phyloP scores from a whole-genome alignment of 2,888 invertebrate genomes.

The Metallyticus violacea region DNA sequence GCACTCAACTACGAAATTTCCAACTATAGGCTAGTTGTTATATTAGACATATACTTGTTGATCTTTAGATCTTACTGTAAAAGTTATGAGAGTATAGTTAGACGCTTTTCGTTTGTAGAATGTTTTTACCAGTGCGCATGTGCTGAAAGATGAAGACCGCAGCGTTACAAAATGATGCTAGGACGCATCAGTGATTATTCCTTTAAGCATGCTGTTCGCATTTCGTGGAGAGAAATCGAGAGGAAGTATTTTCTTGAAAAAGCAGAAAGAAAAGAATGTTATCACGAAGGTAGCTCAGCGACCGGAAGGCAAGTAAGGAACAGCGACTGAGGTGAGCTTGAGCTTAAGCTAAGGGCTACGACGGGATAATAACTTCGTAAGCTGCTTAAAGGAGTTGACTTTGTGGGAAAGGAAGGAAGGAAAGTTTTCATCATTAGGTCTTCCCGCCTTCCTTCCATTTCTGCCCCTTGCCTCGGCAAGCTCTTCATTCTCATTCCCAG shows the following conservation, averaged over 20 bases:
- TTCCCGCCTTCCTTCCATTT: neutral
- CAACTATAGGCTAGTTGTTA: too few relatives aligned
- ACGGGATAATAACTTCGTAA: constrained; percentile 30
- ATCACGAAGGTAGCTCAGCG: neutral
- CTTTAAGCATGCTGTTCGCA: neutral
- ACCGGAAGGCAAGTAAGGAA: too few relatives aligned
- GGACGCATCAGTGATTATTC: neutral
- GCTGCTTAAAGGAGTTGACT: constrained; percentile 32
- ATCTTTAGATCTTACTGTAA: too few relatives aligned
- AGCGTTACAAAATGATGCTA: too few relatives aligned
- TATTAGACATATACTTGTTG: too few relatives aligned
- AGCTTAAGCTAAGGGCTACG: constrained; percentile 13
- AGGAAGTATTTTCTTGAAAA: neutral
- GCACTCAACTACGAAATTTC: too few relatives aligned
- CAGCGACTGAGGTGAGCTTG: neutral
- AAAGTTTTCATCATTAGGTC: constrained; percentile 30
- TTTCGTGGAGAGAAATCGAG: neutral
- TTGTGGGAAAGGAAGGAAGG: constrained; percentile 20
- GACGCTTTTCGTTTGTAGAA: too few relatives aligned
- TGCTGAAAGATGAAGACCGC: too few relatives aligned
- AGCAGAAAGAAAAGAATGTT: neutral
- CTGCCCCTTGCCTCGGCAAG: neutral
- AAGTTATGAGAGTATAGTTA: too few relatives aligned
- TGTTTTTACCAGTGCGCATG: too few relatives aligned
- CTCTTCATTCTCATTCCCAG: constrained; percentile 27